These are phyloP conservation scores for Stylophora pistillata DNA, from an alignment of 64 coral and sea anemone species.

Conservation along the genomic window DNA sequence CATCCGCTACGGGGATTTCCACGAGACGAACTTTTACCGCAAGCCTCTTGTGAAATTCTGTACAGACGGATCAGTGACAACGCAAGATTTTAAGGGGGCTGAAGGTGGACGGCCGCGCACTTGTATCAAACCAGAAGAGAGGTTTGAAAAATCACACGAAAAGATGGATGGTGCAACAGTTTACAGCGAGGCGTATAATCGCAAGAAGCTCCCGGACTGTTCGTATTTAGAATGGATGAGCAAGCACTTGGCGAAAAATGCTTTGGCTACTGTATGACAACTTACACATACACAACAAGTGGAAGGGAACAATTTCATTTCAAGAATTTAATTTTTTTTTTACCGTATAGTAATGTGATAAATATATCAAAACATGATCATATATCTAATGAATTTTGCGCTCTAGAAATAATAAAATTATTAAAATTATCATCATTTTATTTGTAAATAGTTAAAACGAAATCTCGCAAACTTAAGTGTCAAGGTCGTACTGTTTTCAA, in stretches of 20 bases:
- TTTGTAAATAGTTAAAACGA: too few species aligned
- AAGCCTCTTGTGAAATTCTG: slow-evolving; percentile 83
- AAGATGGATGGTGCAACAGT: slow-evolving; percentile 56
- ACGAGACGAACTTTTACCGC: slow-evolving; percentile 78
- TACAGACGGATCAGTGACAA: slow-evolving; percentile 82
- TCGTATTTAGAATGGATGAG: slow-evolving; percentile 82
- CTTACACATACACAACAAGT: not conserved
- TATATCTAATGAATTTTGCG: too few species aligned
- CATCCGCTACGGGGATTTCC: slow-evolving; percentile 91
- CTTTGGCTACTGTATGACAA: slow-evolving; percentile 28
- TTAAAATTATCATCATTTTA: too few species aligned
- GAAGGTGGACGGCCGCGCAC: slow-evolving; percentile 67
- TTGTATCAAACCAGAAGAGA: slow-evolving; percentile 53
- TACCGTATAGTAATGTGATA: too few species aligned
- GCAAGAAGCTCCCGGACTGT: slow-evolving; percentile 57
- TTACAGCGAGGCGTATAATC: slow-evolving; percentile 76
- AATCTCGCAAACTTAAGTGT: too few species aligned
- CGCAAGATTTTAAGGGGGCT: slow-evolving; percentile 82
- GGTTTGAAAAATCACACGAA: slow-evolving; percentile 28
- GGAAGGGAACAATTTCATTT: not conserved
- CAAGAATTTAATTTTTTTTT: too few species aligned
- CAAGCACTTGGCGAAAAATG: slow-evolving; percentile 63
- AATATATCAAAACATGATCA: too few species aligned
- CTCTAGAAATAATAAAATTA: too few species aligned
- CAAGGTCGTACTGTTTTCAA: too few species aligned